Base-by-base conservation (phyloP, 2,888 invertebrate genomes). In the Diplazon laetatorius region DNA sequence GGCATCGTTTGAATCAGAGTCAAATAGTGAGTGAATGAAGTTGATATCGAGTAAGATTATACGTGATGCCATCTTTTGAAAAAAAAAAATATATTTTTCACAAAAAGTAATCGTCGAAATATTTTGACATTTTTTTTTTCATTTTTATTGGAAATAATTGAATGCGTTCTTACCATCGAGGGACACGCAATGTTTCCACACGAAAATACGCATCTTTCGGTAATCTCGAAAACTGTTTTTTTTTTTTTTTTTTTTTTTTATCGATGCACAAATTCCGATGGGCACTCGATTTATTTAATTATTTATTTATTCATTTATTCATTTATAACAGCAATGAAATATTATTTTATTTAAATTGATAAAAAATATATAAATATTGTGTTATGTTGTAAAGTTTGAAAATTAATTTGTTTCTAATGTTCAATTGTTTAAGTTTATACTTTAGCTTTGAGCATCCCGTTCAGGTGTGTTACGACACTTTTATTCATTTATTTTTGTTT, bases 101-200 rank as follows among this genome's bases (percentile, higher is more conserved):
- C 6, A 30, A 30, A 30, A 30, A 30, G n/a, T 30, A 2, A 5
- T 30, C 30, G 30, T 5, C 6, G 6, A 30, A 6, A 55, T 35
- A 30, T 14, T 55, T 55, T n/a, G 30, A 30, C 14, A 16, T 16
- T 63, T 30, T 18, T 30, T 46, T n/a, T n/a, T n/a, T n/a, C n/a
- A n/a, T n/a, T n/a, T n/a, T 6, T 46, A 35, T 63, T 3, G 16
- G 10, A 12, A 63, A 30, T 46, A 2, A 63, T 16, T 9, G 42
- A 9, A 46, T 22, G 30, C 18, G 3, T 42, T 80, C 87, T 88
- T 87, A 88, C 89, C 89, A 82, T 89, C 88, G 78, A 89, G 85
- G 57, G 89, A 89, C 57, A 89, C 87, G 84, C 89, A 89, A 82
- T 87, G 87, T 74, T 89, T 88, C 87, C 89, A 89, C 76, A 86